These are phyloP conservation scores for Nomada flava DNA, from an alignment of 2,888 invertebrate genomes.

Conservation along the genomic window DNA sequence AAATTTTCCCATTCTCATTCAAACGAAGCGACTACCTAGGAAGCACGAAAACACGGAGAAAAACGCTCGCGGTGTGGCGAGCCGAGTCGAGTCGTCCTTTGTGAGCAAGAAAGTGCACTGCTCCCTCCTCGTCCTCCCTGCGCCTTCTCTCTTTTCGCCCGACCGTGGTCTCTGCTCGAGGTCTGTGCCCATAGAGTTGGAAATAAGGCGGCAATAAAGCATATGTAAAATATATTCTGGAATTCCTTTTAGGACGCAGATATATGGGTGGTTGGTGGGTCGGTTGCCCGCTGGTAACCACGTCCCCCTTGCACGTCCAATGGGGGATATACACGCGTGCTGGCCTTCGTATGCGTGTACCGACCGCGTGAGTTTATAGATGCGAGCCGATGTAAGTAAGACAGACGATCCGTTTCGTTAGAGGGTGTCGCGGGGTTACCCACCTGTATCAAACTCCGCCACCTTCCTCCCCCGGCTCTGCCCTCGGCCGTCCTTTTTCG, in stretches of 20 bases:
- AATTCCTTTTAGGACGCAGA: slow-evolving; percentile 84
- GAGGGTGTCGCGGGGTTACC: slow-evolving; percentile 75
- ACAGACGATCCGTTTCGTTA: slow-evolving; percentile 79
- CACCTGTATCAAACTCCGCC: slow-evolving; percentile 75
- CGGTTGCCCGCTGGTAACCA: slow-evolving; percentile 75
- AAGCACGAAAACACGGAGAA: slow-evolving; percentile 43
- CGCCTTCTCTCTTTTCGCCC: slow-evolving; percentile 26
- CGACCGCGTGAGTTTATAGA: slow-evolving; percentile 72
- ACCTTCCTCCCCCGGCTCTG: slow-evolving; percentile 47
- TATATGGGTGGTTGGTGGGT: slow-evolving; percentile 80
- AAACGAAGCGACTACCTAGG: not conserved
- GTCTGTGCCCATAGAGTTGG: slow-evolving; percentile 77
- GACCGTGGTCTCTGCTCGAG: slow-evolving; percentile 55
- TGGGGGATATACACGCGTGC: slow-evolving; percentile 67
- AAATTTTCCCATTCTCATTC: not conserved
- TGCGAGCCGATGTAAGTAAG: slow-evolving; percentile 76
- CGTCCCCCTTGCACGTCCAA: slow-evolving; percentile 67
- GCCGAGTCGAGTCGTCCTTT: slow-evolving; percentile 42
- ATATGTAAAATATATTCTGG: slow-evolving; percentile 85
- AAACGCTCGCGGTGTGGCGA: slow-evolving; percentile 33
- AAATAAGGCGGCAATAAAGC: slow-evolving; percentile 84
- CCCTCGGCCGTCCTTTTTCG: slow-evolving; percentile 32
- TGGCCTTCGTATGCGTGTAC: slow-evolving; percentile 64
- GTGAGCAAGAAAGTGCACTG: slow-evolving; percentile 47
- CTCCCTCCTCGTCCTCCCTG: slow-evolving; percentile 31